Evolutionary conservation across 37 sponge, comb jelly and placozoan genomes (phyloP), one percentile per base, ranked within the genome.

Genomic region (Petrosia ficiformis): DNA sequence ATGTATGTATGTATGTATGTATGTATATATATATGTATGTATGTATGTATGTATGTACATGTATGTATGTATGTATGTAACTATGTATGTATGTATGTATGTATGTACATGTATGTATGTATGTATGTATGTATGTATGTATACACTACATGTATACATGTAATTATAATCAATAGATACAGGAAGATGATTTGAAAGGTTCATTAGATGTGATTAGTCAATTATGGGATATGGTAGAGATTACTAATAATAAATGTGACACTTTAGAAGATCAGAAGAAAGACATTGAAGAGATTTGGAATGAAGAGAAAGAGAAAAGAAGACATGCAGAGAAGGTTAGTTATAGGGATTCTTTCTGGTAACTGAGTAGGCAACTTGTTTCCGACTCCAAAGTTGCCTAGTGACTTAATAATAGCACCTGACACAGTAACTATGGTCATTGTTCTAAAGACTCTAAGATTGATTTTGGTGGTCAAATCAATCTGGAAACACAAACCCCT

Each of bases 271-370:
- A 65, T 21, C 71, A 90, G 29, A 80, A 64, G 80, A 67, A 42
- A 16, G 78, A 81, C 41, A 67, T 90, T 57, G 86, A 90, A 36
- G 79, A 77, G 4, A 75, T 80, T 24, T 90, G 90, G 90, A 72
- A 72, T 39, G 69, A 76, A 14, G 85, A 84, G 67, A 90, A 90
- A 37, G 86, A 84, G 39, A 84, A 81, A 40, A 65, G 65, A 42
- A 84, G 63, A 76, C 28, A 31, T 11, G 71, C 73, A 24, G 81
- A 84, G 54, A 69, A 44, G 73, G 80, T 75, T 65, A 44, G 52
- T 29, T 2, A 31, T 24, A 32, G 58, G 54, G 54, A 48, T 8
- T 19, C 14, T n/a, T n/a, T n/a, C n/a, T n/a, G n/a, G n/a, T n/a
- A n/a, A n/a, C n/a, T n/a, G n/a, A n/a, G n/a, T n/a, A n/a, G n/a